Evolutionary conservation across 1,140 invertebrate species (phyloP), one percentile per base, ranked within the genome.

Genomic region (Zelostemma sp.): DNA sequence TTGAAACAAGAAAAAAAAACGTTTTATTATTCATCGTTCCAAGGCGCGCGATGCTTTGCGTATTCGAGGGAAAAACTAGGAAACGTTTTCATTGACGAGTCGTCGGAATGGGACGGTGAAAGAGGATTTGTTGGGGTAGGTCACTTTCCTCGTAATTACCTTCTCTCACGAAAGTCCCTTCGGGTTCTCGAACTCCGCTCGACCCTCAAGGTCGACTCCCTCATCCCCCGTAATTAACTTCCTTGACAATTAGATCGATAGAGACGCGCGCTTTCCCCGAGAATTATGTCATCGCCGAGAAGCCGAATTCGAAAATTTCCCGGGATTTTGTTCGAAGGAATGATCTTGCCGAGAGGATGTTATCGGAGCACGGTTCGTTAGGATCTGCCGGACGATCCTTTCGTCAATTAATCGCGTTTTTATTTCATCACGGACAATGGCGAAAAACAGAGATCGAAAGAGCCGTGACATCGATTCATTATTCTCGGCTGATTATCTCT

Each of bases 181-280:
- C 46, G 47, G 65, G 53, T 62, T 59, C 72, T 75, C 61, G 67
- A 77, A 76, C 73, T 72, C 67, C 68, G 38, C 35, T n/a, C 66
- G 73, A 58, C 67, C 68, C 68, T 73, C 75, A 80, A 76, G 69
- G 75, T 77, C 72, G 68, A 3, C 6, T 38, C 31, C 62, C 66
- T 63, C 76, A 77, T 70, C 68, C 76, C 77, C 51, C 65, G 67
- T 76, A 80, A 79, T 79, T 80, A 78, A 75, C 61, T 63, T 33
- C 49, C 46, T 51, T 60, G 66, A 77, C 76, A 78, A 79, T 79
- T 80, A 78, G 76, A 78, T 80, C 77, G 76, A 79, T 79, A 79
- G 11, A 35, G 3, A 9, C 5, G 33, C 33, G 1, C n/a, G 3
- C 3, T 28, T 28, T 8, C 25, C 25, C 25, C 8, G 3, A 4